Percentiles rank a stretch among this genome's conserved stretches.
These are phyloP conservation scores for Euphysa ruthae DNA, from an alignment of 30 jellyfish, hydroid and myxozoan species.

Conservation along the genomic window DNA sequence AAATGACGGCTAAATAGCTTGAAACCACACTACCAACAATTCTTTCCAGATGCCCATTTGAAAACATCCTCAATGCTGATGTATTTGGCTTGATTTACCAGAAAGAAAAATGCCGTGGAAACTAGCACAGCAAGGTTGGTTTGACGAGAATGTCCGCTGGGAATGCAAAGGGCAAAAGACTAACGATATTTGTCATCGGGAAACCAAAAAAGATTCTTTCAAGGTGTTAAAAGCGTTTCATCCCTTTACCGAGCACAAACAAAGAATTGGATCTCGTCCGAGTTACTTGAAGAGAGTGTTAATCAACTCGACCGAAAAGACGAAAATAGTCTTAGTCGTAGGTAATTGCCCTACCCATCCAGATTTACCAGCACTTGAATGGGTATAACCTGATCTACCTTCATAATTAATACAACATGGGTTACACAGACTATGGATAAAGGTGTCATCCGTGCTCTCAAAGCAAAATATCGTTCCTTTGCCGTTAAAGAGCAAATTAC, in stretches of 20 bases:
- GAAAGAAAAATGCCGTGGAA: neutral
- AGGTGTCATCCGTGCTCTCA: too few species aligned
- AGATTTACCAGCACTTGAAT: constrained; percentile 28
- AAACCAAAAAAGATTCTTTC: too few species aligned
- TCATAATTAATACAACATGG: too few species aligned
- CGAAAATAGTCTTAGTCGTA: constrained; percentile 24
- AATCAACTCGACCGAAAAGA: constrained; percentile 17
- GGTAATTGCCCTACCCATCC: constrained; percentile 61
- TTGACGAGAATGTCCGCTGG: neutral
- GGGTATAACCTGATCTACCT: constrained; percentile 13
- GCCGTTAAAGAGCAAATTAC: too few species aligned
- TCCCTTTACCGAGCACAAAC: constrained; percentile 6
- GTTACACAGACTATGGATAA: too few species aligned
- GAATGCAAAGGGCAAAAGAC: neutral
- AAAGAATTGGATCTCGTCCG: constrained; percentile 43
- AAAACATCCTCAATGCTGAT: too few species aligned
- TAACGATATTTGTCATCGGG: neutral
- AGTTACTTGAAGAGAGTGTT: constrained; percentile 38
- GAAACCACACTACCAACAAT: too few species aligned
- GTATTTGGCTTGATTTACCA: too few species aligned
- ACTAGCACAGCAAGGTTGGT: neutral
- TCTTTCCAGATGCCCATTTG: too few species aligned
- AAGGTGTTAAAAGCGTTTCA: too few species aligned
- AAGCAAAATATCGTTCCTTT: too few species aligned
- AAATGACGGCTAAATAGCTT: too few species aligned